Base-by-base conservation (phyloP, 2,888 invertebrate species). In the Sepioteuthis lessoniana region DNA sequence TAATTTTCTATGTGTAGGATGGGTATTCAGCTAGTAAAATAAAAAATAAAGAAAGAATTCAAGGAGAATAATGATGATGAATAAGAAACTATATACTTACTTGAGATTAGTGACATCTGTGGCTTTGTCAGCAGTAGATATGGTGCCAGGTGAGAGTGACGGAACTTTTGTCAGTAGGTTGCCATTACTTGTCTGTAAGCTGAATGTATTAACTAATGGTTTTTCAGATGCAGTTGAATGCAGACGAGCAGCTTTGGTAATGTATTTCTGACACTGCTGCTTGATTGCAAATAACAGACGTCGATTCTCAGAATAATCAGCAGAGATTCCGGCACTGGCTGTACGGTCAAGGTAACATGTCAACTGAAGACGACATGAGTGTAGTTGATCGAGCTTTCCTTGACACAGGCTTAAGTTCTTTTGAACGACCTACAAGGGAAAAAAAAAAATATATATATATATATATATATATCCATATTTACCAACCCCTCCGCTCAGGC, bases 201-300 rank as follows among this genome's bases (percentile, higher is more conserved):
- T n/a, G 47, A n/a, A 31, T 92, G 46, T 47, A 25, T 13, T 31
- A 1, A 42, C 5, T 10, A 47, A 21, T 5, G 37, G 7, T 92
- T 92, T 92, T 1, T 21, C n/a, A n/a, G 92, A 42, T 47, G 47
- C 47, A 19, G 35, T 92, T 19, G 46, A 28, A 31, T 46, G 46
- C n/a, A 92, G 92, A 16, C 92, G 92, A 47, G 92, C 92, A n/a
- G 92, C 47, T 42, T 92, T 92, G 92, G 92, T 47, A 31, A 92
- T n/a, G n/a, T n/a, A 92, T 42, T 94, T 93, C 28, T 94, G 94
- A 92, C 96, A 96, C 93, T 96, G 95, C 94, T 95, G 94, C 91
- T 95, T 96, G 47, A 96, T 95, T 38, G 95, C 95, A 60, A 95
- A 95, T 95, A 97, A 95, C 95, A 96, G 96, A 94, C 96, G 96